phyloP scores from a whole-genome alignment of 2,113 vertebrate genomes.

The Trinectes maculatus region DNA sequence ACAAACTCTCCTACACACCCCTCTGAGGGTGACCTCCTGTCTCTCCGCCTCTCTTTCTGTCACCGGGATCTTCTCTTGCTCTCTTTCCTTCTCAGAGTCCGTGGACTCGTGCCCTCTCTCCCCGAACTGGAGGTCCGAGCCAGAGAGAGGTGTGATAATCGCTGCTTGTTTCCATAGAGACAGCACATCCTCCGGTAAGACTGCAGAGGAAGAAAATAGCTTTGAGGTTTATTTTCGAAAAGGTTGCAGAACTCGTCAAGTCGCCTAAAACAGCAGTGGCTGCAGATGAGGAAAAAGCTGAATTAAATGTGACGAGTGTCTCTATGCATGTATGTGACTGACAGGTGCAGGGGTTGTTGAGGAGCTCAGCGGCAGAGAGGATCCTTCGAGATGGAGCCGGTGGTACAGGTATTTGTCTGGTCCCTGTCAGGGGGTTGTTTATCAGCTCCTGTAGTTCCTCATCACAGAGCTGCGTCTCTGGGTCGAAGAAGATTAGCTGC shows the following conservation, averaged over 20 bases:
- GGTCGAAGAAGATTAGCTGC: conserved; percentile 78
- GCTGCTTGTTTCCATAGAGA: conserved; percentile 72
- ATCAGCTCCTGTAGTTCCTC: conserved; percentile 62
- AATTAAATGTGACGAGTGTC: not conserved
- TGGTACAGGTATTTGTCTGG: not conserved
- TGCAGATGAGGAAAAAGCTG: not conserved
- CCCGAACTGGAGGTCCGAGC: conserved; percentile 25
- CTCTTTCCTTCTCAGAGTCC: conserved; percentile 53
- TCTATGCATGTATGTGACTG: conserved; percentile 56
- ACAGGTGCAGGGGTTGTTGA: conserved; percentile 73
- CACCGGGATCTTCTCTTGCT: not conserved
- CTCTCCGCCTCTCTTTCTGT: conserved; percentile 16
- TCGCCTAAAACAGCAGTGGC: conserved; percentile 11
- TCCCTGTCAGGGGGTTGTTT: conserved; percentile 45
- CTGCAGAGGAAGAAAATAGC: conserved; percentile 44
- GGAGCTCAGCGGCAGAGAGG: conserved; percentile 55
- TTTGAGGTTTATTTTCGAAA: conserved; percentile 49
- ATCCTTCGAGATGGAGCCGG: not conserved
- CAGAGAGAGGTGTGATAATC: conserved; percentile 44
- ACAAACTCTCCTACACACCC: conserved; percentile 35
- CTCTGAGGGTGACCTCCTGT: conserved; percentile 11
- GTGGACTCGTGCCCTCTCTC: conserved; percentile 56
- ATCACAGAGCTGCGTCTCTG: conserved; percentile 70
- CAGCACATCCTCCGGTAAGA: conserved; percentile 64
- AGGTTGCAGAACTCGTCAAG: conserved; percentile 18